These are phyloP conservation scores for Corythoichthys intestinalis DNA, from an alignment of 2,113 vertebrate species.

Conservation along the genomic window DNA sequence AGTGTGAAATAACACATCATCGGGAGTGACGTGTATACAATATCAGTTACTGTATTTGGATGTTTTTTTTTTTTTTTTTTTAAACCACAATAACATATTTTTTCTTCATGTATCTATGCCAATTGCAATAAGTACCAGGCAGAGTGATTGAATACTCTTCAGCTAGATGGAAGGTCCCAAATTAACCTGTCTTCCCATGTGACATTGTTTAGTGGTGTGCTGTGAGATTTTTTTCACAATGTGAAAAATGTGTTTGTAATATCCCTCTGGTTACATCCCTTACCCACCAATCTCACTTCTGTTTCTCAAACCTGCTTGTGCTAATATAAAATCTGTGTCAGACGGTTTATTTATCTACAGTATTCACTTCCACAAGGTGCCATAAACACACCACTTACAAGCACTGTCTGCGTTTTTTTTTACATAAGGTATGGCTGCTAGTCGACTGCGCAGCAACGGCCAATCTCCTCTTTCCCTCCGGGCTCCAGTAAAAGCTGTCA, in stretches of 20 bases:
- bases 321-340: not conserved
- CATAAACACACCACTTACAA: not conserved
- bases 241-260: not conserved
- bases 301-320: not conserved
- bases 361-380: not conserved
- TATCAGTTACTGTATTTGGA: too few relatives aligned
- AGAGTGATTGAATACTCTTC: too few relatives aligned
- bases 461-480: slow-evolving; percentile 75
- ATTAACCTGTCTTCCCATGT: too few relatives aligned
- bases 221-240: too few relatives aligned
- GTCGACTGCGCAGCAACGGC: slow-evolving; percentile 72
- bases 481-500: slow-evolving; percentile 74
- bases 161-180: too few relatives aligned
- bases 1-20: too few relatives aligned
- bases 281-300: not conserved
- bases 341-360: not conserved
- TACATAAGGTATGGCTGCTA: slow-evolving; percentile 73
- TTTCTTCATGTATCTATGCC: too few relatives aligned
- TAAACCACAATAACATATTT: too few relatives aligned
- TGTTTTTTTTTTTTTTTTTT: too few relatives aligned
- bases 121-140: too few relatives aligned
- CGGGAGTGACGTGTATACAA: too few relatives aligned
- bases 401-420: not conserved
- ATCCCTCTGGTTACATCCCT: not conserved
- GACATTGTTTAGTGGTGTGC: too few relatives aligned